Percentiles rank a stretch among this genome's conserved stretches.
Evolutionary conservation across 2,888 invertebrate species (phyloP).

Genomic region (Trichopoda pennipes): DNA sequence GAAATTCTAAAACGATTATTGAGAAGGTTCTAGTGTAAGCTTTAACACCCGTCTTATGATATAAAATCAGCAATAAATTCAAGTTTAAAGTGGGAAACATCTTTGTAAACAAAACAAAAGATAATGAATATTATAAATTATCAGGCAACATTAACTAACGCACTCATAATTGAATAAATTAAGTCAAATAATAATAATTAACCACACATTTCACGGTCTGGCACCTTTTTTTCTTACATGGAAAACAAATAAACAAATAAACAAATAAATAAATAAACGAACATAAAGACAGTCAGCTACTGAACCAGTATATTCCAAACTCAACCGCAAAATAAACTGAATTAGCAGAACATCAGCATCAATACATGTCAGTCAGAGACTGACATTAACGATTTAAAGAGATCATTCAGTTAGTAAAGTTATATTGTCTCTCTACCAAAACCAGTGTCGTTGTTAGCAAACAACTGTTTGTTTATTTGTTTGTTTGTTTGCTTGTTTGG

Average conservation of each 20-base stretch:
- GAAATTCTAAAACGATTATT: no score
- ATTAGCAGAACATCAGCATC: constrained; percentile 34
- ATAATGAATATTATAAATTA: no score
- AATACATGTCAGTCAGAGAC: constrained; percentile 57
- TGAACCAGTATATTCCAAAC: constrained; percentile 41
- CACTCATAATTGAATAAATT: no score
- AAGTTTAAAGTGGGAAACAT: no score
- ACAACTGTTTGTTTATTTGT: constrained; percentile 1
- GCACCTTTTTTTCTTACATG: constrained; percentile 15
- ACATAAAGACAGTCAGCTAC: constrained; percentile 15
- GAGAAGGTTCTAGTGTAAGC: no score
- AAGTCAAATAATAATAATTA: not conserved
- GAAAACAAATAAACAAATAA: no score
- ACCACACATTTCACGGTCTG: constrained; percentile 54
- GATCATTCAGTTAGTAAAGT: constrained; percentile 44
- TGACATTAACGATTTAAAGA: constrained; percentile 52
- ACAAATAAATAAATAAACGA: no score
- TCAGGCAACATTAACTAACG: no score
- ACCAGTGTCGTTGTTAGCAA: constrained; percentile 29
- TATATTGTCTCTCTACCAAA: not conserved
- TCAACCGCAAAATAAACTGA: constrained; percentile 28
- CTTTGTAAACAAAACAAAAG: no score
- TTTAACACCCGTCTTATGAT: no score
- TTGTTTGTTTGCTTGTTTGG: not conserved
- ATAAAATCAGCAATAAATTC: no score